phyloP scores from a whole-genome alignment of 2,888 invertebrate species.

The Nyleta sp. region DNA sequence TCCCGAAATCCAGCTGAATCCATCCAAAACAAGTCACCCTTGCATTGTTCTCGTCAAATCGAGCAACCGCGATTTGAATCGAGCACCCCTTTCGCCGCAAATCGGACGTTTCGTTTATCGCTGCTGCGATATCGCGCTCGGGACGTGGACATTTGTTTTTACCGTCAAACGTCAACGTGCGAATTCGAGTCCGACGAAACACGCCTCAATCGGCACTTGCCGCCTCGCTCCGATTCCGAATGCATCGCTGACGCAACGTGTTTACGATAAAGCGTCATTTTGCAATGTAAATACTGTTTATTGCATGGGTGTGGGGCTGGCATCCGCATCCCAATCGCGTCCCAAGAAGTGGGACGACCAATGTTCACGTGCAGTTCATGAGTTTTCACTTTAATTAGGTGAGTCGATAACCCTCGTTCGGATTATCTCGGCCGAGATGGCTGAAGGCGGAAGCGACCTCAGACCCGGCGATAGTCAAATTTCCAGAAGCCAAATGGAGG shows the following conservation, averaged over 20 bases:
- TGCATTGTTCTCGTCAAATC: neutral
- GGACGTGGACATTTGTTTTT: conserved; percentile 41
- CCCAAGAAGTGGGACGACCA: neutral
- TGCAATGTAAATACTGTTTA: conserved; percentile 27
- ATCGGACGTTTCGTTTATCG: neutral
- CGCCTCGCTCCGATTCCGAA: no score
- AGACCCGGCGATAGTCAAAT: conserved; percentile 78
- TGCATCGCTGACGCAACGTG: conserved; percentile 1
- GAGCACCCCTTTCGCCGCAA: neutral
- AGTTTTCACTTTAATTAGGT: conserved; percentile 46
- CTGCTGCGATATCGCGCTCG: neutral
- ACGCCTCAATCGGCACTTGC: neutral
- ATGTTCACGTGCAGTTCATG: neutral
- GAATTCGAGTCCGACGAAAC: neutral
- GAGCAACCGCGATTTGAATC: neutral
- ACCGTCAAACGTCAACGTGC: conserved; percentile 23
- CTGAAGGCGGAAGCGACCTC: conserved; percentile 72
- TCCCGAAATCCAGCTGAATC: neutral
- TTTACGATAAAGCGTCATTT: conserved; percentile 21
- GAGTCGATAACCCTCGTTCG: conserved; percentile 45
- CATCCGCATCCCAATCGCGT: no score
- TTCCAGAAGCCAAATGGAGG: conserved; percentile 77
- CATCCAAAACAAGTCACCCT: conserved; percentile 1
- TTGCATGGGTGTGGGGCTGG: no score
- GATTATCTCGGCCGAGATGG: conserved; percentile 70